Conservation (phyloP, 1,140 invertebrate genomes). For the Tetragonula clypearis region DNA sequence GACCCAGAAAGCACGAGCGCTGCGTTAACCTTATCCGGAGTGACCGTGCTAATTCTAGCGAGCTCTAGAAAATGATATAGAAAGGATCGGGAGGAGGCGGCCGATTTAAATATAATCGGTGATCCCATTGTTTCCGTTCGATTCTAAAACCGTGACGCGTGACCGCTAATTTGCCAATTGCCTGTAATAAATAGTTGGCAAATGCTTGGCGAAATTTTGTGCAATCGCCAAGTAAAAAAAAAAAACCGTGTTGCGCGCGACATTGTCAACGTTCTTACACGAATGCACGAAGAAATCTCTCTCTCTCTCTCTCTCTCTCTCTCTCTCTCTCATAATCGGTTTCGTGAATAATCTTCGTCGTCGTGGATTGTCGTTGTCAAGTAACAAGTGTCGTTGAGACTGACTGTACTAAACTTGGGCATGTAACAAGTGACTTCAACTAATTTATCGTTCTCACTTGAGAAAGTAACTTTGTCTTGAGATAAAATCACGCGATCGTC, state of each 20-base stretch:
- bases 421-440: too few species aligned
- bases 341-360: background rate
- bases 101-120: slow-evolving; percentile 63
- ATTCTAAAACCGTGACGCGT: slow-evolving; percentile 59
- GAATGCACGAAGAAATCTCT: background rate
- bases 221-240: slow-evolving; percentile 52
- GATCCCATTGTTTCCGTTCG: slow-evolving; percentile 54
- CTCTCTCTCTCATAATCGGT: background rate
- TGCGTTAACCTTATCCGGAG: background rate
- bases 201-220: slow-evolving; percentile 43
- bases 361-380: too few species aligned
- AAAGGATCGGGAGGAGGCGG: slow-evolving; percentile 27
- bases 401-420: too few species aligned
- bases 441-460: too few species aligned
- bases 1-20: too few species aligned
- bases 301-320: background rate
- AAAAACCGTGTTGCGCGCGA: slow-evolving; percentile 34
- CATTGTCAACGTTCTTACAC: background rate
- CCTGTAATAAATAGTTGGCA: slow-evolving; percentile 63
- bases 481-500: too few species aligned
- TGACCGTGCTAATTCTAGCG: slow-evolving; percentile 2
- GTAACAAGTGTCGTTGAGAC: too few species aligned
- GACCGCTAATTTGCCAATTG: slow-evolving; percentile 63
- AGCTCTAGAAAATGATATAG: slow-evolving; percentile 31
- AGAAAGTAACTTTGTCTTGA: too few species aligned